These are phyloP conservation scores for Heterohyrax brucei DNA, from an alignment of 2,797 vertebrate genomes.

Conservation along the genomic window DNA sequence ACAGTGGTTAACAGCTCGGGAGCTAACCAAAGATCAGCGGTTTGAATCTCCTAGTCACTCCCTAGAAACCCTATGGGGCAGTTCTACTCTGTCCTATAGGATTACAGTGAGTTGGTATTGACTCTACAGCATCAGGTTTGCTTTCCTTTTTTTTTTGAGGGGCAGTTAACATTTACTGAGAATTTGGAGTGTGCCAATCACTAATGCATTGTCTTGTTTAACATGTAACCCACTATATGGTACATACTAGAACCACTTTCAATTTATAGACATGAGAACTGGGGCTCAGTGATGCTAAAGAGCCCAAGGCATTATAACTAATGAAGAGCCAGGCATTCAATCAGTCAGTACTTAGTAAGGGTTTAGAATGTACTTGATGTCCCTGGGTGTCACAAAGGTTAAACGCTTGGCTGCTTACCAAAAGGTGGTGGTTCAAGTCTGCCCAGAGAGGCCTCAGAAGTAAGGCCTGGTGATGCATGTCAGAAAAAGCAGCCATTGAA, in stretches of 20 bases:
- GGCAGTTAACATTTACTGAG: not conserved
- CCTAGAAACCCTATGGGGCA: too few relatives aligned
- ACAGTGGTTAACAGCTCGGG: too few relatives aligned
- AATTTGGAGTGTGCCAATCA: not conserved
- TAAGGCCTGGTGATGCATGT: not conserved
- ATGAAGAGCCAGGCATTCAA: not conserved
- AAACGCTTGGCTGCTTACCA: not conserved
- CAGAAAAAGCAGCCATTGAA: not conserved
- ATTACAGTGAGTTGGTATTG: too few relatives aligned
- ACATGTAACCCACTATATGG: not conserved
- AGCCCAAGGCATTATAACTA: not conserved
- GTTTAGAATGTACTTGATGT: not conserved
- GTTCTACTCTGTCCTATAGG: too few relatives aligned
- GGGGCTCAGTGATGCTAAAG: not conserved
- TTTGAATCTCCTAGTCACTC: too few relatives aligned
- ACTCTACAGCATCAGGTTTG: too few relatives aligned
- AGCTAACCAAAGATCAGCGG: too few relatives aligned
- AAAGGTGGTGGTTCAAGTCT: not conserved
- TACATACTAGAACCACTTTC: not conserved
- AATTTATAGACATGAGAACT: constrained; percentile 15
- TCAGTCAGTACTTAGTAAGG: not conserved
- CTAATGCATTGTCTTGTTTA: not conserved
- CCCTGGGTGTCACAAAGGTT: not conserved
- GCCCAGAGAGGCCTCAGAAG: not conserved
- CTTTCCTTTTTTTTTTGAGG: not conserved